phyloP scores from a whole-genome alignment of 2,888 invertebrate species.

The Melanotus villosus region DNA sequence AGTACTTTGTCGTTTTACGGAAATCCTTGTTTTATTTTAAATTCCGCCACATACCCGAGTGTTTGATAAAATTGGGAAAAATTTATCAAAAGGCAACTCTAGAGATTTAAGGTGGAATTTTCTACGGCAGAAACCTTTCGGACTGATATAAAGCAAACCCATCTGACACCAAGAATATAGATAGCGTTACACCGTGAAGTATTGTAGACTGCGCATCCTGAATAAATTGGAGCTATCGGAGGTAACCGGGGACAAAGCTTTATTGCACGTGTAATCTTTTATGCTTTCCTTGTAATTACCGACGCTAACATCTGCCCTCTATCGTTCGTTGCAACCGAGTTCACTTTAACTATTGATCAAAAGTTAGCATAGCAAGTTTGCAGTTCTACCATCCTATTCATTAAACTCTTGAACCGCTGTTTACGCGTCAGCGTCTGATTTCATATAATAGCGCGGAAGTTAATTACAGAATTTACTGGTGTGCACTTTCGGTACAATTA shows the following conservation, averaged over 20 bases:
- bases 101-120: conserved; percentile 8
- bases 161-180: conserved; percentile 20
- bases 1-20: background rate
- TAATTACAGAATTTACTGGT: conserved; percentile 42
- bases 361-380: conserved; percentile 35
- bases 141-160: conserved; percentile 12
- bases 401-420: conserved; percentile 46
- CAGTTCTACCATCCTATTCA: conserved; percentile 46
- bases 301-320: conserved; percentile 34
- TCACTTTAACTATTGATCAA: conserved; percentile 49
- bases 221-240: conserved; percentile 18
- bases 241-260: conserved; percentile 18
- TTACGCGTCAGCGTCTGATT: conserved; percentile 46
- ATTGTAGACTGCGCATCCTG: background rate
- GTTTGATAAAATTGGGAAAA: conserved; percentile 6
- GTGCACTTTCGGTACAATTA: conserved; percentile 32
- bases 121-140: background rate
- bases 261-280: conserved; percentile 20
- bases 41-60: conserved; percentile 12
- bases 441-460: conserved; percentile 46
- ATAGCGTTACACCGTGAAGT: conserved; percentile 1
- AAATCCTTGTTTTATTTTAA: conserved; percentile 5
- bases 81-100: conserved; percentile 24
- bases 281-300: conserved; percentile 37
- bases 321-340: conserved; percentile 31